Percentiles rank a stretch among this genome's conserved stretches.
phyloP scores from a whole-genome alignment of 1,140 invertebrate species.

The Drosophila kohkoa region DNA sequence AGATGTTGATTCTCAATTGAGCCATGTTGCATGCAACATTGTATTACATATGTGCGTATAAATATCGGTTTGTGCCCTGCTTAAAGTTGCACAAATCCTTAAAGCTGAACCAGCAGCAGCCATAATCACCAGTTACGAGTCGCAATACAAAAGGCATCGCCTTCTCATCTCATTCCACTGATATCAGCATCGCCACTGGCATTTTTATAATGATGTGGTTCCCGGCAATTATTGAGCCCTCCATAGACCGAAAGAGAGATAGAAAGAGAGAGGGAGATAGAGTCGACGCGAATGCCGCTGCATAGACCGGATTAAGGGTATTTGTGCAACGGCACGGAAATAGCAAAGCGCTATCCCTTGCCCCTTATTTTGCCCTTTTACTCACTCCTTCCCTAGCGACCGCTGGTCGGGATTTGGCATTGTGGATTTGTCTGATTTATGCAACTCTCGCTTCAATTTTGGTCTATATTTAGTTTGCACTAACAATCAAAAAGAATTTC shows the following conservation, averaged over 20 bases:
- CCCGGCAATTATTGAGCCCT: constrained; percentile 42
- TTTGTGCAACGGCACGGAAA: constrained; percentile 44
- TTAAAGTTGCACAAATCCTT: constrained; percentile 54
- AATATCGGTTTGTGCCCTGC: constrained; percentile 1
- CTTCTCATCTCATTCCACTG: background rate
- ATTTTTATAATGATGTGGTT: constrained; percentile 57
- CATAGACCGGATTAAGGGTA: constrained; percentile 13
- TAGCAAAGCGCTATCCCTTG: constrained; percentile 20
- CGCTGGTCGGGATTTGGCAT: constrained; percentile 26
- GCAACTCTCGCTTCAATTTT: constrained; percentile 40
- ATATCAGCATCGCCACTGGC: constrained; percentile 12
- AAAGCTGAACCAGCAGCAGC: constrained; percentile 35
- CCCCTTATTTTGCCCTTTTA: background rate
- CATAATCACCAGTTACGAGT: constrained; percentile 39
- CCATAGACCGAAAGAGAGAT: background rate
- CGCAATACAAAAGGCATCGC: constrained; percentile 19
- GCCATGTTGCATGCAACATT: constrained; percentile 20
- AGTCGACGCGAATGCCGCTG: background rate
- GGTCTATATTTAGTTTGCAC: constrained; percentile 29
- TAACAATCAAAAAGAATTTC: constrained; percentile 2
- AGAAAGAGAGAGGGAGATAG: too few relatives aligned
- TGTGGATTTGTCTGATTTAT: constrained; percentile 48
- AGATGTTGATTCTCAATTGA: background rate
- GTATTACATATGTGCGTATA: constrained; percentile 14
- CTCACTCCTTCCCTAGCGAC: background rate